phyloP scores from a whole-genome alignment of 2,888 invertebrate genomes.

The Scrobipalpa atriplicella region DNA sequence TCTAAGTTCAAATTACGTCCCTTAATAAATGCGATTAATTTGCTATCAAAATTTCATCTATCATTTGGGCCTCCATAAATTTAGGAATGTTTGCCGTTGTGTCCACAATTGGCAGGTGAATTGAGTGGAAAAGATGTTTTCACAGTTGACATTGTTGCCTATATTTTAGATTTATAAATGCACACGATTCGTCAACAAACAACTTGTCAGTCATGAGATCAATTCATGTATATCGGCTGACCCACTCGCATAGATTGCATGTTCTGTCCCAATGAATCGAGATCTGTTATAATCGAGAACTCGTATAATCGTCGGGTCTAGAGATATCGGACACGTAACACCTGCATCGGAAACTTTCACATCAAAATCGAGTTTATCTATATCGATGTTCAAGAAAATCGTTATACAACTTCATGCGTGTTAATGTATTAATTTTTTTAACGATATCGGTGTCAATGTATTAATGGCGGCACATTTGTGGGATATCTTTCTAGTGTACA shows the following conservation, averaged over 20 bases:
- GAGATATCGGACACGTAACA: constrained; percentile 58
- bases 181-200: background rate
- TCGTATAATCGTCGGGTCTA: constrained; percentile 38
- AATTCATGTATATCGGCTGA: constrained; percentile 39
- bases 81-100: too few relatives aligned
- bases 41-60: too few relatives aligned
- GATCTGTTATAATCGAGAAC: constrained; percentile 40
- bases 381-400: constrained; percentile 60
- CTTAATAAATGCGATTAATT: too few relatives aligned
- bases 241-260: constrained; percentile 60
- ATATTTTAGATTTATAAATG: too few relatives aligned
- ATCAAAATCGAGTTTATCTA: constrained; percentile 62
- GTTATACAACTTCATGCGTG: constrained; percentile 65
- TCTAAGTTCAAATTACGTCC: too few relatives aligned
- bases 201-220: constrained; percentile 12
- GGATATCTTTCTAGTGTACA: background rate
- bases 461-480: background rate
- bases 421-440: constrained; percentile 40
- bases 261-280: constrained; percentile 60
- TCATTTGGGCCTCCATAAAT: too few relatives aligned
- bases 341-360: constrained; percentile 67
- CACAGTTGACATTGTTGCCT: too few relatives aligned
- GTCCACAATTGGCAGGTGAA: too few relatives aligned
- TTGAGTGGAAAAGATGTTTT: too few relatives aligned
- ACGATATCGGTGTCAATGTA: constrained; percentile 16